phyloP scores from a whole-genome alignment of 2,888 invertebrate species.

The Ectobius pallidus region DNA sequence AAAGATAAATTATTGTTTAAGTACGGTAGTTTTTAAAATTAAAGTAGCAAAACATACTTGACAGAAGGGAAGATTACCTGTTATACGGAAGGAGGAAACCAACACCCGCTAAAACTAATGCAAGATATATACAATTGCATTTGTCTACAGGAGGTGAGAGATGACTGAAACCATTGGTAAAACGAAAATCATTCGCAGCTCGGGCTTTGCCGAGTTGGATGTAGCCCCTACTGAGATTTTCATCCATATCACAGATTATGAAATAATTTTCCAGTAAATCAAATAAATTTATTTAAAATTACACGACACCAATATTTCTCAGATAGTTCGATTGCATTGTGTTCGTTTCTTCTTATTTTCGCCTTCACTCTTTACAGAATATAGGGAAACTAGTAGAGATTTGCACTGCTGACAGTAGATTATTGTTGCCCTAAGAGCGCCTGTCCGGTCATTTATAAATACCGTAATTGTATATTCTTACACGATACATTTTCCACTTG shows the following conservation, averaged over 20 bases:
- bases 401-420: neutral
- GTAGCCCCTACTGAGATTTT: conserved; percentile 69
- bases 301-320: too few relatives aligned
- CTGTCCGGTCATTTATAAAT: neutral
- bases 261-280: neutral
- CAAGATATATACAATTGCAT: conserved; percentile 73
- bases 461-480: neutral
- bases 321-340: too few relatives aligned
- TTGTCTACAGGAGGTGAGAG: conserved; percentile 72
- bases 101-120: conserved; percentile 82
- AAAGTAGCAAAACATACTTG: neutral
- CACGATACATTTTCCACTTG: neutral
- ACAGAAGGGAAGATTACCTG: conserved; percentile 69
- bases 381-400: neutral
- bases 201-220: conserved; percentile 65
- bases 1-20: too few relatives aligned
- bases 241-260: too few relatives aligned
- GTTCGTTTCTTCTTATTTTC: too few relatives aligned
- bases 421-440: neutral
- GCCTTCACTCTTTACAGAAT: neutral
- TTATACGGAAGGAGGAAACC: conserved; percentile 92
- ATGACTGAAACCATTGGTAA: conserved; percentile 61
- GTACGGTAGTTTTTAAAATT: too few relatives aligned
- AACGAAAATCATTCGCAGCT: conserved; percentile 59
- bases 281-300: too few relatives aligned